phyloP scores from a whole-genome alignment of 2,113 vertebrate genomes.

The Mustelus asterias region DNA sequence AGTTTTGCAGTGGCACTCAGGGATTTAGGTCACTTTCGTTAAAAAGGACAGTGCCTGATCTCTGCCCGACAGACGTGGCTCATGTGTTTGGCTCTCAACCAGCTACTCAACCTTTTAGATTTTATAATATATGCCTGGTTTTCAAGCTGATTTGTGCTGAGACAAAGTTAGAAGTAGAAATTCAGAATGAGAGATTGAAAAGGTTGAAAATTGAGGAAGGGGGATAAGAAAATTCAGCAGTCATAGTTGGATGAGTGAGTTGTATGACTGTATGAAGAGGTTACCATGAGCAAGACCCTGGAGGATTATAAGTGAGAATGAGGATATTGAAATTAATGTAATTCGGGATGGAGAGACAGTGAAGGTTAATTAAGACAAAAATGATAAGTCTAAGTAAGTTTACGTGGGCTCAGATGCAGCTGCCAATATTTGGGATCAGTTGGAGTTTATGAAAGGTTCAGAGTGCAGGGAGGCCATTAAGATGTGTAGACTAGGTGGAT shows the following conservation, averaged over 20 bases:
- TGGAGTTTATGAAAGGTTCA: background rate
- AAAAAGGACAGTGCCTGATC: background rate
- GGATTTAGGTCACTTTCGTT: background rate
- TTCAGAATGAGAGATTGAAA: background rate
- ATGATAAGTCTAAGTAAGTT: background rate
- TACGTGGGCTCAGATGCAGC: background rate
- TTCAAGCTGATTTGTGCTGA: background rate
- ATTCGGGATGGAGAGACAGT: background rate
- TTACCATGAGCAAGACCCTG: no score
- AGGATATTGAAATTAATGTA: background rate
- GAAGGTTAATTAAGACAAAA: background rate
- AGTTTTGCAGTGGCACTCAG: background rate
- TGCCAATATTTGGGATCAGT: background rate
- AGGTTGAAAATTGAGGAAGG: background rate
- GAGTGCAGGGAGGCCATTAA: background rate
- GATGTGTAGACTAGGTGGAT: no score
- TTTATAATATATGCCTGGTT: background rate
- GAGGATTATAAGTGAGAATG: background rate
- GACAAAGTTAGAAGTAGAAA: background rate
- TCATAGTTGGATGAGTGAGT: background rate
- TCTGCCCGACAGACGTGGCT: background rate
- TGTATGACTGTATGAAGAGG: no score
- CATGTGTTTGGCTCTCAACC: background rate
- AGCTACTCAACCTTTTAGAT: background rate
- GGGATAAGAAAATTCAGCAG: background rate